A percentile compares a stretch with the other conserved stretches of the same genome.
Conservation (phyloP, 2,797 vertebrate species). For the Echeneis naucrates region DNA sequence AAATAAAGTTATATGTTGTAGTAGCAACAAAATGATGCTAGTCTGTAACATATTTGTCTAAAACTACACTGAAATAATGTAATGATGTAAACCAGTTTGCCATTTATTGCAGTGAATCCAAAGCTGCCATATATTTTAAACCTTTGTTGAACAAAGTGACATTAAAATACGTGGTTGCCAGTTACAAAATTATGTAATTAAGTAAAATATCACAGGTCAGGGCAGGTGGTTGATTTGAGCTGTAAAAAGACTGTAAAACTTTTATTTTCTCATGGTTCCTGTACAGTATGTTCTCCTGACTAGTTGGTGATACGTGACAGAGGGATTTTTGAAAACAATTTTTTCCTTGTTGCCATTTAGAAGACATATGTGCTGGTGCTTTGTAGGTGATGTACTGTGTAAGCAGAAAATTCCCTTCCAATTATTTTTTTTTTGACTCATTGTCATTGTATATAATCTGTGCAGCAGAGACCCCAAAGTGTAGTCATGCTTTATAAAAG, state of each 20-base stretch:
- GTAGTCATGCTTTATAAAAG: constrained; percentile 43
- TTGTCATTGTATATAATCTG: constrained; percentile 37
- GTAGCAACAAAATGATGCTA: neutral
- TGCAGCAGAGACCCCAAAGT: constrained; percentile 27
- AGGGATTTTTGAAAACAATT: neutral
- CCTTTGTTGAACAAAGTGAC: constrained; percentile 35
- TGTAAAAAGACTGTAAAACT: constrained; percentile 9
- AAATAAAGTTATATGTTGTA: neutral
- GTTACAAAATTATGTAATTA: constrained; percentile 5
- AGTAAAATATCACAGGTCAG: neutral
- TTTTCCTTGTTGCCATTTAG: constrained; percentile 37
- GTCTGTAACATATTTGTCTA: neutral
- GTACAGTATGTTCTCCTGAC: neutral
- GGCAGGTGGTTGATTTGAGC: neutral
- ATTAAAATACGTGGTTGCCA: constrained; percentile 6
- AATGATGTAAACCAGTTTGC: constrained; percentile 30
- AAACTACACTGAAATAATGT: constrained; percentile 12
- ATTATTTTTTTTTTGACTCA: neutral
- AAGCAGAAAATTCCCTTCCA: neutral
- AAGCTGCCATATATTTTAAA: constrained; percentile 49
- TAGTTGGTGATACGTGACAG: constrained; percentile 21
- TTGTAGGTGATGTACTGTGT: constrained; percentile 30
- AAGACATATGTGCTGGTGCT: constrained; percentile 43
- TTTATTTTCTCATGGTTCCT: constrained; percentile 7
- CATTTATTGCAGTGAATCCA: constrained; percentile 45